Conservation (phyloP, 2,113 vertebrate genomes). For the Poeciliopsis prolifica region DNA sequence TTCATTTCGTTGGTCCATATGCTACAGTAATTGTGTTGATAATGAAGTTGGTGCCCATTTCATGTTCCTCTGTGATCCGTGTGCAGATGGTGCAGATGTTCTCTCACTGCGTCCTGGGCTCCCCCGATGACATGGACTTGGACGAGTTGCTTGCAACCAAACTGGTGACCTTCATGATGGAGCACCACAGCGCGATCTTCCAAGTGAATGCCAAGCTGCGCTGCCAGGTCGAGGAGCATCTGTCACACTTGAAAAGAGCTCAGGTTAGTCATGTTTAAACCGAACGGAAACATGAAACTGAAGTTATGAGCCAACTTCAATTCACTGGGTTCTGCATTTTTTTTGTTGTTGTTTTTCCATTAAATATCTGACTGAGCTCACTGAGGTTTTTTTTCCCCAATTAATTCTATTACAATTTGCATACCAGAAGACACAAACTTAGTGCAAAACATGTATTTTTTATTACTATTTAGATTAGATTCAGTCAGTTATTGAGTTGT, state of each 20-base stretch:
- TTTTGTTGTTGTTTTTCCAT: background rate
- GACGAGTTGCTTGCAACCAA: constrained; percentile 73
- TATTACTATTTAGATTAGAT: background rate
- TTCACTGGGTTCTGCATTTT: background rate
- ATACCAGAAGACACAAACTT: background rate
- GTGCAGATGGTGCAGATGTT: constrained; percentile 73
- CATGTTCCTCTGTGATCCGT: background rate
- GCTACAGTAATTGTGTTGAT: background rate
- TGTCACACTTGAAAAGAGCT: constrained; percentile 71
- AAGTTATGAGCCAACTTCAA: background rate
- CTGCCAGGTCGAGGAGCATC: constrained; percentile 69
- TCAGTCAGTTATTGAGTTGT: background rate
- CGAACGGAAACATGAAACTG: background rate
- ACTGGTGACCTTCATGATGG: constrained; percentile 74
- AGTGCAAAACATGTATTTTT: background rate
- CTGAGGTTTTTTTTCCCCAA: no score
- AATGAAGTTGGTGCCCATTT: background rate
- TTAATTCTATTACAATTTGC: no score
- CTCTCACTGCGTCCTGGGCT: constrained; percentile 68
- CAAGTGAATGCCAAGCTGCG: constrained; percentile 62
- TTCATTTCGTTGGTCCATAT: background rate
- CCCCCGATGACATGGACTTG: constrained; percentile 71
- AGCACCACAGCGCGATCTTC: constrained; percentile 62
- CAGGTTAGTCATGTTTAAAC: constrained; percentile 48
- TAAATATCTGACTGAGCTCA: no score